Evolutionary conservation across 2,113 vertebrate genomes (phyloP), one percentile per base, ranked within the genome.

Genomic region (Cavia porcellus): DNA sequence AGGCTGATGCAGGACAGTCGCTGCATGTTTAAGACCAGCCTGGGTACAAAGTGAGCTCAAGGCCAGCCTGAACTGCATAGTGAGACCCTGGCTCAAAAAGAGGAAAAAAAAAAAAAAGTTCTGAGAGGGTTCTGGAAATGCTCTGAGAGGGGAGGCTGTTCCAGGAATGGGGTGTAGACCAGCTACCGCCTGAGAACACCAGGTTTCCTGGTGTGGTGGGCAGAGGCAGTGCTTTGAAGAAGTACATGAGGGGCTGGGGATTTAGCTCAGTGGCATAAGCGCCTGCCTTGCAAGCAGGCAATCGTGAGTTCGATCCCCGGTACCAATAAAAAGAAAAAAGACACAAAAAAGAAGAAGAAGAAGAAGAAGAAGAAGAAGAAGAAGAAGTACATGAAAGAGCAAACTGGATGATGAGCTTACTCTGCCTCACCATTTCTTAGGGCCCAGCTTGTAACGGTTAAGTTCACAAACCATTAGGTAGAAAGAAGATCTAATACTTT

Each of bases 361-460:
- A 38, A 38, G 38, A 38, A 38, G 38, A 38, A 38, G 38, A 38
- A 38, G 38, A 38, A 38, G 38, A 38, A 38, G 38, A 38, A 38
- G 24, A 75, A 86, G 92, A 92, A 96, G 42, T 19, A 4, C 15
- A 50, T 90, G 80, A 62, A 72, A 68, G 61, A 68, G 59, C 72
- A 92, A 79, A 64, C n/a, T 42, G 62, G 45, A 83, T 64, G 59
- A 77, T 17, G 79, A 86, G 24, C 25, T 90, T 75, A 75, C 14
- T 9, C 12, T 89, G 59, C 22, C n/a, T 93, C 42, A 50, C 32
- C 42, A 57, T 91, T 96, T 95, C 92, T 80, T 45, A 96, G 14
- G 5, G 30, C 64, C 61, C 38, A 96, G 45, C 15, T 90, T 42
- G 64, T 79, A 89, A 38, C 86, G 61, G 81, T 72, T 70, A 94